These are phyloP conservation scores for Mastacembelus armatus DNA, from an alignment of 2,797 vertebrate genomes.

Conservation along the genomic window DNA sequence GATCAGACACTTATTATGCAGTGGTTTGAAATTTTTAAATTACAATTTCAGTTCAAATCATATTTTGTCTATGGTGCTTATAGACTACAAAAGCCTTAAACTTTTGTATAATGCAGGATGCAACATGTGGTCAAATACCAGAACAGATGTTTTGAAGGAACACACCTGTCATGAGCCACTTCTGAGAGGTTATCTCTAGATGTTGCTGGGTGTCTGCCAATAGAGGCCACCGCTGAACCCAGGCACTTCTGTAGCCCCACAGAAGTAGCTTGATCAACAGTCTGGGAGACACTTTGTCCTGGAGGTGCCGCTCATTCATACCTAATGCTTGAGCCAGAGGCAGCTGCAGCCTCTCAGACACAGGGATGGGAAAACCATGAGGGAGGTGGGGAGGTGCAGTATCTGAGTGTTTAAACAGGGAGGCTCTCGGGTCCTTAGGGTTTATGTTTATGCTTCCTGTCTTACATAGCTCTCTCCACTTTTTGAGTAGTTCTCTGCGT, in stretches of 20 bases:
- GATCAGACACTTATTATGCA: conserved; percentile 14
- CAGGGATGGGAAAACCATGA: conserved; percentile 65
- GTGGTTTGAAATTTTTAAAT: not conserved
- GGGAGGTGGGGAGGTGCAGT: conserved; percentile 11
- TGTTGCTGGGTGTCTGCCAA: conserved; percentile 80
- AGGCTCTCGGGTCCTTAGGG: conserved; percentile 75
- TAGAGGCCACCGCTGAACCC: conserved; percentile 79
- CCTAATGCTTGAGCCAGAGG: conserved; percentile 70
- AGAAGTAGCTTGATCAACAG: conserved; percentile 79
- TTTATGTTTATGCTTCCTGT: conserved; percentile 74
- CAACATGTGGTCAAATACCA: not conserved
- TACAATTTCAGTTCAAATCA: not conserved
- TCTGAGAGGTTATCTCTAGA: conserved; percentile 55
- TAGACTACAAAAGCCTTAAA: not conserved
- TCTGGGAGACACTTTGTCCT: conserved; percentile 54
- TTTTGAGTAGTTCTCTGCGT: conserved; percentile 82
- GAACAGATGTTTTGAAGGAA: not conserved
- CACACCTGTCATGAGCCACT: conserved; percentile 43
- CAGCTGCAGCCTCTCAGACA: conserved; percentile 66
- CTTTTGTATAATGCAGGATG: not conserved
- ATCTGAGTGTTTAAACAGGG: conserved; percentile 50
- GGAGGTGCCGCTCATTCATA: conserved; percentile 53
- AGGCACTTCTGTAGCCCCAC: conserved; percentile 62
- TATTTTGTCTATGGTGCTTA: not conserved
- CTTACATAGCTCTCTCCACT: conserved; percentile 84